Conservation (phyloP, 2,113 vertebrate species). For the Macrotis lagotis region DNA sequence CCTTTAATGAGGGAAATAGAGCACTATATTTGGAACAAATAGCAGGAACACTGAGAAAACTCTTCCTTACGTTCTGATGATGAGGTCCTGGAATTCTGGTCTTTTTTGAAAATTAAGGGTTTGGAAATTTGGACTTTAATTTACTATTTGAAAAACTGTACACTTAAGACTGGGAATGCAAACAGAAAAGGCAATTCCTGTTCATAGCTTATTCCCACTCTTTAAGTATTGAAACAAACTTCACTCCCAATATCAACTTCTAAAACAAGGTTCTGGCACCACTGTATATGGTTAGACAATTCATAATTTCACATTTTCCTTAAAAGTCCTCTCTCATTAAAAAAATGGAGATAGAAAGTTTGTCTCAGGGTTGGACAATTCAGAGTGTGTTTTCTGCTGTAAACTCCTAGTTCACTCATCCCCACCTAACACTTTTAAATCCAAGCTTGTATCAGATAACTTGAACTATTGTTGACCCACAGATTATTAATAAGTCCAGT, state of each 20-base stretch:
- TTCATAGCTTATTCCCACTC: not conserved
- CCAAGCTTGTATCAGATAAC: constrained; percentile 18
- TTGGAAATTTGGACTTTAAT: not conserved
- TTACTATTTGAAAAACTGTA: not conserved
- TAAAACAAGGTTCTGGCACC: not conserved
- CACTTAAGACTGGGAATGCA: not conserved
- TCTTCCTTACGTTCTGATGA: not conserved
- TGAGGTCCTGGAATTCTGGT: not conserved
- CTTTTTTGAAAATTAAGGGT: not conserved
- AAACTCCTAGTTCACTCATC: not conserved
- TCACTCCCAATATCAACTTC: not conserved
- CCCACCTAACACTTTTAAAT: constrained; percentile 25
- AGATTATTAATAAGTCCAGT: not conserved
- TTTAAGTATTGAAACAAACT: not conserved
- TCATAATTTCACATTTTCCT: not conserved
- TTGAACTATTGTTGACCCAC: not conserved
- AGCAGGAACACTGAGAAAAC: not conserved
- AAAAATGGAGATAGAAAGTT: not conserved
- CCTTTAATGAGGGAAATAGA: not conserved
- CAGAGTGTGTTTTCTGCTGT: not conserved
- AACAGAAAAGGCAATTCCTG: not conserved
- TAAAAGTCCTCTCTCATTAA: not conserved
- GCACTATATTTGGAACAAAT: not conserved
- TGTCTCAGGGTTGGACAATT: not conserved
- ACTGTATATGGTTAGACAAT: not conserved